Percentiles rank a stretch among this genome's conserved stretches.
Conservation (phyloP, 2,888 invertebrate genomes). For the Melinaea marsaeus region DNA sequence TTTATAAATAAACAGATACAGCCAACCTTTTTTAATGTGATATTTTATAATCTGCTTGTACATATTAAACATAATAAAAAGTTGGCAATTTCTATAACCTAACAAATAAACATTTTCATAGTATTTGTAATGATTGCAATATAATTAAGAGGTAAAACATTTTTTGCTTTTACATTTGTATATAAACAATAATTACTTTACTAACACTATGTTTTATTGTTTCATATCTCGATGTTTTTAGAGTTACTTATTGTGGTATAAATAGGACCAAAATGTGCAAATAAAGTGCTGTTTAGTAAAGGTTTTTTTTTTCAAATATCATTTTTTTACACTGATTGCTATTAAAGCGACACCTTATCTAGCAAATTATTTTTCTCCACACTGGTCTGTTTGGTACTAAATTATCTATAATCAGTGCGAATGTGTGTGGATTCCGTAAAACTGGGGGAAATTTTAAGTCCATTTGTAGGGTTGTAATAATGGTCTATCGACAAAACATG, state of each 20-base stretch:
- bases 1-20: not conserved
- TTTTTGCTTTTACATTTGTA: not conserved
- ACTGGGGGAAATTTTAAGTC: too few relatives aligned
- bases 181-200: too few relatives aligned
- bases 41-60: slow-evolving; percentile 32
- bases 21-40: slow-evolving; percentile 30
- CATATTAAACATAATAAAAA: slow-evolving; percentile 22
- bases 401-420: too few relatives aligned
- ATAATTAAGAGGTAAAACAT: not conserved
- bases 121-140: slow-evolving; percentile 3
- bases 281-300: slow-evolving; percentile 23
- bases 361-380: too few relatives aligned
- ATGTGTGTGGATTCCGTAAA: too few relatives aligned
- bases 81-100: slow-evolving; percentile 9
- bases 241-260: slow-evolving; percentile 11
- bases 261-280: slow-evolving; percentile 27
- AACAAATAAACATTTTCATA: slow-evolving; percentile 1
- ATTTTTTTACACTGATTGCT: too few relatives aligned
- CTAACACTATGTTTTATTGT: too few relatives aligned
- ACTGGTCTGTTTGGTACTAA: too few relatives aligned
- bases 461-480: too few relatives aligned
- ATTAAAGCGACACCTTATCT: too few relatives aligned
- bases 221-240: slow-evolving; percentile 13
- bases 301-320: slow-evolving; percentile 8
- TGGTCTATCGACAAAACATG: too few relatives aligned